Evolutionary conservation across 2,113 vertebrate genomes (phyloP).

Genomic region (Leucopsar rothschildi): DNA sequence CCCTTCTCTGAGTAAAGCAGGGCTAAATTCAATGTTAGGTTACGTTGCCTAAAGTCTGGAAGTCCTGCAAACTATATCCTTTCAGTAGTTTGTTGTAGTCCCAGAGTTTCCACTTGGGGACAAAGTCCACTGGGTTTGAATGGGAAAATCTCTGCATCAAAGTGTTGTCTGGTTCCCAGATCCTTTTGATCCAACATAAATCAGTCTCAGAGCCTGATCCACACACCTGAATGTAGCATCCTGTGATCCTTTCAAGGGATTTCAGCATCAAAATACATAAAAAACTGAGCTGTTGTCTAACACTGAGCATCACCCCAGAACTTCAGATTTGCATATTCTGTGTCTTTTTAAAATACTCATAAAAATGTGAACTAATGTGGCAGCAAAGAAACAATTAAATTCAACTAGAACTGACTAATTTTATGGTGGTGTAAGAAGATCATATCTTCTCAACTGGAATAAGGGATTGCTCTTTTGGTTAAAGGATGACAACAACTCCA

Average conservation of each 20-base stretch:
- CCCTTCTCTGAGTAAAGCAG: background rate
- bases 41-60: background rate
- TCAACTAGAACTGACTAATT: background rate
- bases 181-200: background rate
- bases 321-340: background rate
- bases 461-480: background rate
- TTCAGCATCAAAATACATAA: background rate
- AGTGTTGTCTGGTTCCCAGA: background rate
- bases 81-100: background rate
- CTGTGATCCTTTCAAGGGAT: background rate
- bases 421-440: background rate
- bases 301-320: background rate
- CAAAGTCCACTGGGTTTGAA: background rate
- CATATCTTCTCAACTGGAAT: background rate
- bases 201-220: background rate
- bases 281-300: background rate
- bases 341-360: background rate
- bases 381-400: background rate
- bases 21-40: background rate
- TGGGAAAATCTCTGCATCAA: background rate
- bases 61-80: rapidly evolving
- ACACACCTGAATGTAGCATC: background rate
- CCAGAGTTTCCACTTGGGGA: background rate
- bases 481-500: background rate
- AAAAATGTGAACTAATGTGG: background rate